Percentiles rank a stretch among this genome's conserved stretches.
phyloP scores from a whole-genome alignment of 2,888 invertebrate genomes.

The Microchrysa polita region DNA sequence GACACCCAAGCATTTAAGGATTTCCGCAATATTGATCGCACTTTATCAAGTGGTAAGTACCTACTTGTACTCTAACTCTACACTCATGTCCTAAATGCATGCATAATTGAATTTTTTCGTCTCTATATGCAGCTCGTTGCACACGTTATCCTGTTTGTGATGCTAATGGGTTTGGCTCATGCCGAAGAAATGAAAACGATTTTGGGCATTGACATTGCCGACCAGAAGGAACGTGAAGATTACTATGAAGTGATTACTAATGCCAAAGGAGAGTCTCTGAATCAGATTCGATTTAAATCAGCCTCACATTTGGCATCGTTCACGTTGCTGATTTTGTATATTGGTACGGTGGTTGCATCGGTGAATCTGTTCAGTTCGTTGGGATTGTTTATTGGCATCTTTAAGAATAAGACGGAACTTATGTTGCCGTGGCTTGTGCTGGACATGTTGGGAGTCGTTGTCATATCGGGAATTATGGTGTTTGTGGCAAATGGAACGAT shows the following conservation, averaged over 20 bases:
- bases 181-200: constrained; percentile 63
- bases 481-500: constrained; percentile 53
- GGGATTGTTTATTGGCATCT: constrained; percentile 60
- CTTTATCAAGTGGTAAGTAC: constrained; percentile 63
- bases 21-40: constrained; percentile 61
- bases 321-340: constrained; percentile 59
- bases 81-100: background rate
- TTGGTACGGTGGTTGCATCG: constrained; percentile 55
- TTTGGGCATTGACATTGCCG: constrained; percentile 61
- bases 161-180: constrained; percentile 61
- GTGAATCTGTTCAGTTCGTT: constrained; percentile 61
- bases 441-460: constrained; percentile 55
- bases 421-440: constrained; percentile 62
- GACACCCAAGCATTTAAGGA: constrained; percentile 61
- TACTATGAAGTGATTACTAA: constrained; percentile 59
- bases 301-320: constrained; percentile 60
- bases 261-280: constrained; percentile 56
- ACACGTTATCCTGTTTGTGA: constrained; percentile 61
- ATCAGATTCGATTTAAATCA: constrained; percentile 59
- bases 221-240: constrained; percentile 61
- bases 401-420: constrained; percentile 60
- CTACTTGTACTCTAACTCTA: background rate
- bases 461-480: constrained; percentile 30
- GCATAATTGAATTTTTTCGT: background rate
- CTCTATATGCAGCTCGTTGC: constrained; percentile 59